Conservation (phyloP, 2,113 vertebrate species). For the Amia ocellicauda region DNA sequence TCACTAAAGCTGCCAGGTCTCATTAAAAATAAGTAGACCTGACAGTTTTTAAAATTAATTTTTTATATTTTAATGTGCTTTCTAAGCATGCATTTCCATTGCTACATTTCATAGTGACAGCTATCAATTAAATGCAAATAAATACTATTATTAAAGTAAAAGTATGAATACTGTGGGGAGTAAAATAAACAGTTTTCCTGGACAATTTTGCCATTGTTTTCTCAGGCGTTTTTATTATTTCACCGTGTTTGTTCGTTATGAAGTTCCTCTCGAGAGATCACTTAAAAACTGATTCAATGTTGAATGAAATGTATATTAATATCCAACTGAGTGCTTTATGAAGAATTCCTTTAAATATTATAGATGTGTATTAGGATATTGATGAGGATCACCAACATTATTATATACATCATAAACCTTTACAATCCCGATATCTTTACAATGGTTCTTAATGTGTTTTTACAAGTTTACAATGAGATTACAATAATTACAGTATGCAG, state of each 20-base stretch:
- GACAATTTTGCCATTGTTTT: background rate
- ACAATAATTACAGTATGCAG: no score
- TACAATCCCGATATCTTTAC: no score
- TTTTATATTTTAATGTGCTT: background rate
- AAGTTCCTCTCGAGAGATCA: background rate
- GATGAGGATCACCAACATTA: background rate
- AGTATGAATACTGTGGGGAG: no score
- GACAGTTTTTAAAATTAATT: conserved; percentile 5
- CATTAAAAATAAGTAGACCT: conserved; percentile 5
- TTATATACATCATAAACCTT: no score
- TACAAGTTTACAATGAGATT: no score
- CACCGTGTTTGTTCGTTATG: background rate
- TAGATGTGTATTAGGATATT: background rate
- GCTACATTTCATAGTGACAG: background rate
- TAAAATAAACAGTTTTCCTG: no score
- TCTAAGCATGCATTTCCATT: background rate
- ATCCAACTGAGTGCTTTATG: no score
- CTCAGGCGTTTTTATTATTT: background rate
- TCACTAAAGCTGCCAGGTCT: background rate
- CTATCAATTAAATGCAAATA: background rate
- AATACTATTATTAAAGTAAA: background rate
- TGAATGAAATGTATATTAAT: no score
- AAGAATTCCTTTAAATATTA: no score
- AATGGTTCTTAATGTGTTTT: no score
- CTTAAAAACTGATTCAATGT: no score